Evolutionary conservation across 2,888 invertebrate species (phyloP), one percentile per base, ranked within the genome.

Genomic region (Oscheius sp.): DNA sequence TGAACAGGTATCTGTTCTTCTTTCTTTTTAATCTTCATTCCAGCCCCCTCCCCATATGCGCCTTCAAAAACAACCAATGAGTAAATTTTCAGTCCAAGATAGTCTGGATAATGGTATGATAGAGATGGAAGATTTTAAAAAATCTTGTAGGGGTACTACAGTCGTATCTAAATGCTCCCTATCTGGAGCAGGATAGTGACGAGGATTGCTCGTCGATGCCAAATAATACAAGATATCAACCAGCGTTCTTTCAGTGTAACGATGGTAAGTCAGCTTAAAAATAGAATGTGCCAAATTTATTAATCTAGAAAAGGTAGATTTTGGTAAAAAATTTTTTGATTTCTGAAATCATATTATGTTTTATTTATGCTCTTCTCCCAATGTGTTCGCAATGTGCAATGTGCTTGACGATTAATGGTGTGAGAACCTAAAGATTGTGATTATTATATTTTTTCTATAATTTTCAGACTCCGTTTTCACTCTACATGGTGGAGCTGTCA

Each of bases 401-500:
- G n/a, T n/a, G n/a, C n/a, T n/a, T n/a, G n/a, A n/a, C n/a, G n/a
- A n/a, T n/a, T n/a, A n/a, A n/a, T n/a, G n/a, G n/a, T n/a, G n/a
- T n/a, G n/a, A n/a, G n/a, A n/a, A n/a, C n/a, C n/a, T n/a, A n/a
- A n/a, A n/a, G n/a, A n/a, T 12, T 14, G 12, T 38, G 12, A 38
- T 12, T 12, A 12, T 12, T 12, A 38, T 38, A n/a, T n/a, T n/a
- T n/a, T n/a, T n/a, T n/a, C n/a, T 6, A 47, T 47, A 51, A 26
- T 22, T 32, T 64, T 17, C 45, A 73, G 75, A 74, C 22, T 70
- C 77, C 1, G 67, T 72, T 12, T 36, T 77, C n/a, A 75, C 72
- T 30, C 71, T 83, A 22, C 82, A 83, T 63, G 81, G 81, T 6
- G 74, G 79, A 8, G 83, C 83, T 1, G 73, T 83, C n/a, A 77